These are phyloP conservation scores for Tachysurus fulvidraco DNA, from an alignment of 2,113 vertebrate genomes.

Conservation along the genomic window DNA sequence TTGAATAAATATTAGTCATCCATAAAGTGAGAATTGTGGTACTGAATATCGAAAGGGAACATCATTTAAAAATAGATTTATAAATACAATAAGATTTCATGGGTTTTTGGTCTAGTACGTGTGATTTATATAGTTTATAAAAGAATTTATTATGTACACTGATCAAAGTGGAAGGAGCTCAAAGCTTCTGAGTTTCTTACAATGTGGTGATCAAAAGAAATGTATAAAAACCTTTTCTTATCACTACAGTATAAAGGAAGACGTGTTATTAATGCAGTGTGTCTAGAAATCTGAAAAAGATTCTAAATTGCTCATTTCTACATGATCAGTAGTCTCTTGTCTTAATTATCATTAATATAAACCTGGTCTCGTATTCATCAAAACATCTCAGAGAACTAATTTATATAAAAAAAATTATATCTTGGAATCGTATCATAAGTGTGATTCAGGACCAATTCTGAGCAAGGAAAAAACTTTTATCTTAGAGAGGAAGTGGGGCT, in stretches of 20 bases:
- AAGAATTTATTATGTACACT: not conserved
- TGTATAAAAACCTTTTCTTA: not conserved
- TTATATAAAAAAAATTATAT: too few species aligned
- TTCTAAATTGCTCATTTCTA: not conserved
- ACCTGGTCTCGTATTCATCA: too few species aligned
- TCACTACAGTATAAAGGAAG: not conserved
- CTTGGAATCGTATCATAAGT: too few species aligned
- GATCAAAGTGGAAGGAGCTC: not conserved
- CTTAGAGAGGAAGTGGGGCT: too few species aligned
- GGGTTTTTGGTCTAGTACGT: not conserved
- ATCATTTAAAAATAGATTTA: not conserved
- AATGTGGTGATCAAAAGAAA: not conserved
- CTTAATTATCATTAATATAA: not conserved
- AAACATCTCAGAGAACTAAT: too few species aligned
- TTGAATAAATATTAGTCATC: too few species aligned
- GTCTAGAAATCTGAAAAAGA: not conserved
- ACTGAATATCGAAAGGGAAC: not conserved
- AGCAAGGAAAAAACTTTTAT: too few species aligned
- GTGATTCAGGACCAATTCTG: too few species aligned
- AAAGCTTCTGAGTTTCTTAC: not conserved
- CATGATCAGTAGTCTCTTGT: not conserved
- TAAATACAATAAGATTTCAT: not conserved
- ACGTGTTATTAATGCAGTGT: not conserved
- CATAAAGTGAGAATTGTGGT: not conserved
- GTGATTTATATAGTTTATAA: not conserved